phyloP scores from a whole-genome alignment of 1,140 invertebrate species.

The Bombus confusus region DNA sequence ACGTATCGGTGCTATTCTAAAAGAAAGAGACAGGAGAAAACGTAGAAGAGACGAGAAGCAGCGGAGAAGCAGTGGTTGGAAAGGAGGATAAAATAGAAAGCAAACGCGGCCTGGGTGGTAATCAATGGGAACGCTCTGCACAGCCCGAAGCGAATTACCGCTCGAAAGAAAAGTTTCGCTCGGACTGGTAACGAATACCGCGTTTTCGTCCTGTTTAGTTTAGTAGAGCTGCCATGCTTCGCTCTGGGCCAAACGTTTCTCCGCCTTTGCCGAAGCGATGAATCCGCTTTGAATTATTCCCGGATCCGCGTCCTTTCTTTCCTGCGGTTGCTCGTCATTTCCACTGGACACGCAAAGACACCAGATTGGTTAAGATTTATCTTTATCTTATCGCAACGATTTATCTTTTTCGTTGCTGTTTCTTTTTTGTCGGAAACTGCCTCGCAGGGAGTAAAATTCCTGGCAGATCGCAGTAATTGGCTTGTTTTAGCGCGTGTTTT shows the following conservation, averaged over 20 bases:
- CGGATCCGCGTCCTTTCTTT: background rate
- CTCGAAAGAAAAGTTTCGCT: constrained; percentile 55
- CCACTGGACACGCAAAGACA: background rate
- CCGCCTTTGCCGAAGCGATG: constrained; percentile 13
- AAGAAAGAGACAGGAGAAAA: too few species aligned
- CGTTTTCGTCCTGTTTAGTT: constrained; percentile 60
- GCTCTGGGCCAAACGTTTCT: constrained; percentile 33
- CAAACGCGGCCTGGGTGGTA: background rate
- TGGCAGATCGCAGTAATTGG: background rate
- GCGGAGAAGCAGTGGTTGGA: background rate
- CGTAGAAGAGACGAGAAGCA: background rate
- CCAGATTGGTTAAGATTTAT: constrained; percentile 14
- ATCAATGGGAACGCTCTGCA: constrained; percentile 39
- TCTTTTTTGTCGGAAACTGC: background rate
- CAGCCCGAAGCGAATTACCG: constrained; percentile 44
- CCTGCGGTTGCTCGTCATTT: constrained; percentile 35
- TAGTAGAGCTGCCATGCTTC: constrained; percentile 14
- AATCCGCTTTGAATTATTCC: constrained; percentile 43
- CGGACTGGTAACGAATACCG: constrained; percentile 54
- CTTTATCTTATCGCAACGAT: background rate
- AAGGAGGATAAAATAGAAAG: background rate
- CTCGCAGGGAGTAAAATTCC: constrained; percentile 26
- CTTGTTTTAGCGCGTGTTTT: constrained; percentile 13
- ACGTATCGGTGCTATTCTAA: background rate
- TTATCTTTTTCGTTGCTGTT: background rate